Base-by-base conservation (phyloP, 2,113 vertebrate species). In the Cyprinodon brontotheroides region DNA sequence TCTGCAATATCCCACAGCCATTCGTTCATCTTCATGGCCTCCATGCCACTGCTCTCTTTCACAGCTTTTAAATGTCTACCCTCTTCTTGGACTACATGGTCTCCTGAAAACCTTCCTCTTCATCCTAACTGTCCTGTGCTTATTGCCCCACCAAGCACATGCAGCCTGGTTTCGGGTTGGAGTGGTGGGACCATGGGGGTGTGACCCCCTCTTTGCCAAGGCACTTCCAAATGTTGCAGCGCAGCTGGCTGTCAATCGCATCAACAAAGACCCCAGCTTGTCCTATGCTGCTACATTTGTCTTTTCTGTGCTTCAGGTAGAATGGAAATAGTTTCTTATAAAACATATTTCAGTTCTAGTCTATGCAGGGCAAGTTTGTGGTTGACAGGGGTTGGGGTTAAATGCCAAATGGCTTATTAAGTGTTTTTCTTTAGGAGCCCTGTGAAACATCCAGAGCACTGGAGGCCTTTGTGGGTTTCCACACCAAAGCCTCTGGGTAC, bases 111-210 rank as follows among this genome's bases (percentile, higher is more conserved):
- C 83, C 68, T 50, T 91, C 67, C 71, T 83, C 77, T 37, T 89
- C 10, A 60, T 87, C 37, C 68, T 94, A 53, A 59, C 37, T 45
- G 65, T 9, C 7, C 38, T 91, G 60, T 83, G 74, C 39, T 61
- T 84, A 1, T 57, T 85, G 10, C 70, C 87, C 43, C 45, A 73
- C 43, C 83, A 83, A 10, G 70, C 74, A 2, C 72, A 87, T 37
- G 87, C 86, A 11, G 74, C 78, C 9, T 82, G 80, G 67, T 93
- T 94, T 68, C 90, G 68, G 48, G 84, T 95, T 0, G 95, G 95
- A 20, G 87, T 96, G 48, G 89, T 95, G 38, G 95, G 95, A 4
- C 94, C 95, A 0, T 96, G 95, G 95, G 87, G 84, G 4, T 96
- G 95, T 74, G 95, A 96, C 77, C 93, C 94, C 3, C 75, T 94